A percentile compares a stretch with the other conserved stretches of the same genome.
Evolutionary conservation across 1,140 invertebrate genomes (phyloP).

Genomic region (Zaprionus inermis): DNA sequence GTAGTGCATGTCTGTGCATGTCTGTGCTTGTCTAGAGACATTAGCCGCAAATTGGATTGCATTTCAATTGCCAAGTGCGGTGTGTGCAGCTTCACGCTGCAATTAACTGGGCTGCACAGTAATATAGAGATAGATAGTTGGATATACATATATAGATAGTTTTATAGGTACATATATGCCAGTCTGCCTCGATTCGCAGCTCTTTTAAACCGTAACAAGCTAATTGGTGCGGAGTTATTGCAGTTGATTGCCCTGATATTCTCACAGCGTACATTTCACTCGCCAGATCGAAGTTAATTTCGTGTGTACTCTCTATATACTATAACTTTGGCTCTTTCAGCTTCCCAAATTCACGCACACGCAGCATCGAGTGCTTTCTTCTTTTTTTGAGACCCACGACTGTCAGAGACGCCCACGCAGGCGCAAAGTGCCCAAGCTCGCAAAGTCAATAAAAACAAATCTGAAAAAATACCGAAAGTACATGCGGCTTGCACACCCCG

Average conservation of each 20-base stretch:
- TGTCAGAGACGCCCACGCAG: constrained; percentile 60
- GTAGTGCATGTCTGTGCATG: not conserved
- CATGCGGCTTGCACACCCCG: constrained; percentile 11
- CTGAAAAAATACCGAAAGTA: constrained; percentile 23
- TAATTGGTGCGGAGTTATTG: not conserved
- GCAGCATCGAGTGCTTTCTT: constrained; percentile 67
- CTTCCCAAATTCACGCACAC: not conserved
- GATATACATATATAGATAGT: not conserved
- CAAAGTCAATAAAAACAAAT: constrained; percentile 37
- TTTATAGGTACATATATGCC: not conserved
- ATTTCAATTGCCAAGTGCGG: constrained; percentile 23
- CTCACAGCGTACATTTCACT: not conserved
- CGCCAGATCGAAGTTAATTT: not conserved
- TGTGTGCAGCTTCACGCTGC: constrained; percentile 57
- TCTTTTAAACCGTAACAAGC: not conserved
- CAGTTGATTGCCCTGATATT: constrained; percentile 3
- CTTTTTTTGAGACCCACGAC: constrained; percentile 14
- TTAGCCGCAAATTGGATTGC: constrained; percentile 43
- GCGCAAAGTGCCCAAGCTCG: not conserved
- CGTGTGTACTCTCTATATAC: not conserved
- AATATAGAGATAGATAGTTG: not conserved
- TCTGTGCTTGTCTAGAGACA: constrained; percentile 6
- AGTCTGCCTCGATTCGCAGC: not conserved
- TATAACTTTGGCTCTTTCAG: not conserved
- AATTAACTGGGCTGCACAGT: constrained; percentile 46